Base-by-base conservation (phyloP, 1,140 invertebrate species). In the Platyscapa corneri region DNA sequence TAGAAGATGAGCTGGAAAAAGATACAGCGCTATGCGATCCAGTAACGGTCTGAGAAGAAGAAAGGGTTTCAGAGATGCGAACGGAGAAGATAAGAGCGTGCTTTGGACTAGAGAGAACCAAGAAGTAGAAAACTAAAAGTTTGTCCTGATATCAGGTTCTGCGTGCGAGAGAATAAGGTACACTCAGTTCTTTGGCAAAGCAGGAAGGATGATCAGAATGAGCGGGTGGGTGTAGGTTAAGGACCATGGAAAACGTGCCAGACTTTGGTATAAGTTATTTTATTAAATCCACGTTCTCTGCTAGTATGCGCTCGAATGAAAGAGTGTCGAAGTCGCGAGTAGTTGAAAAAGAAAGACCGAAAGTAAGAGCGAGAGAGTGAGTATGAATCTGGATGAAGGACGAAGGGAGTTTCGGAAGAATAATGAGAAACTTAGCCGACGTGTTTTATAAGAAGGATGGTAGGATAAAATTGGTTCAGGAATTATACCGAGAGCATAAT, bases 211-310 rank as follows among this genome's bases (percentile, higher is more conserved):
- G 65, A 70, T 23, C 16, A 37, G 79, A 34, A 46, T 46, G 37
- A 37, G 5, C 23, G 60, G 37, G 46, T 5, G 53, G 56, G 60
- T 16, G 32, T 8, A 72, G n/a, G n/a, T 70, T 34, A 49, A 88
- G 83, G 72, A 86, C 87, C 85, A 88, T 76, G 84, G 82, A 82
- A 87, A 88, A 86, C 85, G 70, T 85, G 88, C 84, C 80, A 79
- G 86, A 90, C 87, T 88, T 90, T 85, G 77, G 85, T 88, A 88
- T 88, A 88, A 90, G 88, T 88, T 88, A 90, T 90, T 89, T 89
- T 89, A 89, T 89, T 89, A 89, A 90, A 89, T 89, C 86, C 64
- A 88, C 86, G 86, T 85, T 86, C 84, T 74, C 53, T 49, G 42
- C 60, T 64, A 60, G 49, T 78, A 8, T 37, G 67, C 65, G 30